Conservation (phyloP, 1,140 invertebrate species). For the Heliconius hewitsoni region DNA sequence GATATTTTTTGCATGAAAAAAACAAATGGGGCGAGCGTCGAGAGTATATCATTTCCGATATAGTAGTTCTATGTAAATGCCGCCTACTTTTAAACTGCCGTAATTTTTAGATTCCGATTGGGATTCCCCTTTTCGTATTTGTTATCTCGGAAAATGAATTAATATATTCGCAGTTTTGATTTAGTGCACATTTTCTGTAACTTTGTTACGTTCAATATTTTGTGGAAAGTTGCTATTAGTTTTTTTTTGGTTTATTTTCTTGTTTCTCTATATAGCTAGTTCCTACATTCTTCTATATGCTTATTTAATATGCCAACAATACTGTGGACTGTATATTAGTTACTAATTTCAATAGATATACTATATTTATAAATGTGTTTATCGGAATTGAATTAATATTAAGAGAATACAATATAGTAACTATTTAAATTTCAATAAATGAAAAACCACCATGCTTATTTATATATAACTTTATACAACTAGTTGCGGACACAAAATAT, state of each 20-base stretch:
- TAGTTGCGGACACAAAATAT: too few relatives aligned
- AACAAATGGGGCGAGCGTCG: conserved; percentile 62
- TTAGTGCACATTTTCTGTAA: conserved; percentile 60
- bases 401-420: too few relatives aligned
- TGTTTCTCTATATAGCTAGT: background rate
- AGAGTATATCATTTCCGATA: conserved; percentile 72
- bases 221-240: background rate
- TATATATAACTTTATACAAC: too few relatives aligned
- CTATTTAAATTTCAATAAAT: too few relatives aligned
- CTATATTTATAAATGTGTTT: too few relatives aligned
- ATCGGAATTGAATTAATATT: too few relatives aligned
- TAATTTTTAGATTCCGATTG: conserved; percentile 80
- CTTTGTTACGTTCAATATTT: conserved; percentile 39
- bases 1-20: conserved; percentile 52
- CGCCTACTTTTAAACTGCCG: conserved; percentile 80
- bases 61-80: conserved; percentile 79
- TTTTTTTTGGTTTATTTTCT: background rate
- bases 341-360: too few relatives aligned
- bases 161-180: conserved; percentile 72
- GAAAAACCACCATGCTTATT: too few relatives aligned
- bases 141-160: conserved; percentile 73
- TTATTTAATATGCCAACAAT: too few relatives aligned
- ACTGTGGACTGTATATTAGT: too few relatives aligned
- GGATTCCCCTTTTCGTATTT: conserved; percentile 72
- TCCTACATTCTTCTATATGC: background rate